Base-by-base conservation (phyloP, 2,113 vertebrate species). In the Helogale parvula region DNA sequence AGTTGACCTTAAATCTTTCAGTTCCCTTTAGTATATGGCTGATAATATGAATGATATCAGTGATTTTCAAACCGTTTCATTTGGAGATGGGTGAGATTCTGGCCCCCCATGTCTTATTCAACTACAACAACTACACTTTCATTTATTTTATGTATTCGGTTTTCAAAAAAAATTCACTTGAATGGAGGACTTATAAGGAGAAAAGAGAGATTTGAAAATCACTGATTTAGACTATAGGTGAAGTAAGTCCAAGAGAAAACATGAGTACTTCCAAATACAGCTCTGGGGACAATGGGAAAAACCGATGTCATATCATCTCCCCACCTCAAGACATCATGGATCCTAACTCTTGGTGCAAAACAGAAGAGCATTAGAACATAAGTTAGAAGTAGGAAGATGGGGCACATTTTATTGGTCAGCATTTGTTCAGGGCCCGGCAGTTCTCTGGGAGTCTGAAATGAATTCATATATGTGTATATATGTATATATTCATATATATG, bases 331-430 rank as follows among this genome's bases (percentile, higher is more conserved):
- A 95, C 9, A 92, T 7, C 50, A 50, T 35, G 23, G 80, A 94
- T 95, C 29, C 29, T 65, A 80, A 71, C 63, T 94, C 41, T 4
- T 83, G 27, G 12, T 95, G 23, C 54, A 31, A 91, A 88, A 91
- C 80, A 21, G 50, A 95, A 94, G 50, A 92, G 50, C 66, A 92
- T 86, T 8, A 71, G 23, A 52, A 88, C 93, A 88, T 74, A 93
- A 54, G 8, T 23, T 89, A 41, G 21, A 94, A 85, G 33, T 88
- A 74, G 21, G 23, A 60, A 87, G 13, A 85, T 63, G 31, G 35
- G 19, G n/a, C 69, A 69, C 15, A 68, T 69, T 92, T 92, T 96
- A 27, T 74, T 23, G 31, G 33, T 74, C 92, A 86, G 31, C 25
- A 89, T 89, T 88, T 97, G 29, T 92, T 96, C 31, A 92, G 54